These are phyloP conservation scores for Pteronura brasiliensis DNA, from an alignment of 2,113 vertebrate genomes.

Conservation along the genomic window DNA sequence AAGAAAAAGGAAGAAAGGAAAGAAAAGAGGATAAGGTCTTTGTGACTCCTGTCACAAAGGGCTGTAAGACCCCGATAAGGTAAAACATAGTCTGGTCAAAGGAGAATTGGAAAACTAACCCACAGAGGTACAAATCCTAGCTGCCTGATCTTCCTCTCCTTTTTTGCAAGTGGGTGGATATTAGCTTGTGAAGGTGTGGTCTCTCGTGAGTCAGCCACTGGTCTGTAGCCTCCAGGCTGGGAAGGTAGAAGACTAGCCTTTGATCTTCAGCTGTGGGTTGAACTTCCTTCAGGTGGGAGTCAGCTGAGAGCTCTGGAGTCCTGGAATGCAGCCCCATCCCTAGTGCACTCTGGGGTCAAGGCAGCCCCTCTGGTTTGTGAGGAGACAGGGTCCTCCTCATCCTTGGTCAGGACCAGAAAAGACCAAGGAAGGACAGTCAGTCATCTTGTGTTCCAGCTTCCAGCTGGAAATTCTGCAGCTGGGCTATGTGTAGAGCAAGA, in stretches of 20 bases:
- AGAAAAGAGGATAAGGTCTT: background rate
- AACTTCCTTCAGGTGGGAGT: background rate
- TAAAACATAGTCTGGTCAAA: background rate
- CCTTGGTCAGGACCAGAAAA: background rate
- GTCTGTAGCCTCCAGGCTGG: background rate
- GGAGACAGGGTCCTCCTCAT: background rate
- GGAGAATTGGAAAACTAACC: background rate
- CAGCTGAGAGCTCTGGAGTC: background rate
- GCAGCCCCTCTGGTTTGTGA: background rate
- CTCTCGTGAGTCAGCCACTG: background rate
- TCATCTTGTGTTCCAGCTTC: rapidly evolving
- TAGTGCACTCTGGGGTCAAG: no score
- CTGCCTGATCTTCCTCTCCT: background rate
- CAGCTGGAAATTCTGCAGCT: background rate
- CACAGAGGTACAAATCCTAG: background rate
- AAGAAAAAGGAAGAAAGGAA: no score
- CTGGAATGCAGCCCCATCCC: no score
- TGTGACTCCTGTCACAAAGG: background rate
- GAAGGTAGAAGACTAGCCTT: background rate
- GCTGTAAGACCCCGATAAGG: background rate
- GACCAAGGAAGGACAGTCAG: background rate
- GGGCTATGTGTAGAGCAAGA: background rate
- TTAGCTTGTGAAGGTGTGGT: background rate
- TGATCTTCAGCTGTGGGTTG: background rate
- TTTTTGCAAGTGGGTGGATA: background rate